Percentiles rank a stretch among this genome's conserved stretches.
Conservation (phyloP, 1,140 invertebrate genomes). For the Neomicropteryx cornuta region DNA sequence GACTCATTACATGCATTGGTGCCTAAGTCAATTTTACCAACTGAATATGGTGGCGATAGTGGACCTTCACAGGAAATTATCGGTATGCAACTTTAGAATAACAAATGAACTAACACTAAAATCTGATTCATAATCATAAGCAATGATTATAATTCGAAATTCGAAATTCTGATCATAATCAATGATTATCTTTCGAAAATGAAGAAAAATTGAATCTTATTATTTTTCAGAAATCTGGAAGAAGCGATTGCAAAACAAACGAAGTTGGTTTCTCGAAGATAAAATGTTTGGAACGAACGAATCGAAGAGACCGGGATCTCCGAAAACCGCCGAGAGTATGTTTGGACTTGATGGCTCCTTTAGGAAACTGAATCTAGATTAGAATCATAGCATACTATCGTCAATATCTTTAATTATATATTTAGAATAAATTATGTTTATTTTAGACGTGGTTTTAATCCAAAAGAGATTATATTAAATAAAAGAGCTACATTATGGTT, state of each 20-base stretch:
- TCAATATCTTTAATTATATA: not conserved
- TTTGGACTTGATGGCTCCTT: constrained; percentile 51
- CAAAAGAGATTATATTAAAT: too few species aligned
- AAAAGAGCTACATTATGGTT: too few species aligned
- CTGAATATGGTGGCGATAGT: constrained; percentile 32
- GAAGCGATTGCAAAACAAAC: constrained; percentile 34
- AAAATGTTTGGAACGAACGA: constrained; percentile 42
- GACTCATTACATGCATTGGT: constrained; percentile 31
- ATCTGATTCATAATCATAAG: constrained; percentile 7
- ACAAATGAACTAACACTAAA: not conserved
- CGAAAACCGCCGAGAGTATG: constrained; percentile 41
- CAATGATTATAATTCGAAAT: not conserved
- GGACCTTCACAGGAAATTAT: constrained; percentile 23
- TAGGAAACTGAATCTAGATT: constrained; percentile 37
- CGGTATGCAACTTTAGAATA: constrained; percentile 14
- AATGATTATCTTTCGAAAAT: not conserved
- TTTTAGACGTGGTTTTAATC: too few species aligned
- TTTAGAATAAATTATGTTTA: not conserved
- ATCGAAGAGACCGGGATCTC: constrained; percentile 41
- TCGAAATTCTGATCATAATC: not conserved
- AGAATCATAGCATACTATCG: not conserved
- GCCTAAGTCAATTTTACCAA: constrained; percentile 28
- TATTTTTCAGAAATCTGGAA: constrained; percentile 31
- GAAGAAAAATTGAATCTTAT: not conserved
- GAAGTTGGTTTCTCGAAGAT: constrained; percentile 42